Conservation (phyloP, 2,888 invertebrate genomes). For the Isotomurus palustris region DNA sequence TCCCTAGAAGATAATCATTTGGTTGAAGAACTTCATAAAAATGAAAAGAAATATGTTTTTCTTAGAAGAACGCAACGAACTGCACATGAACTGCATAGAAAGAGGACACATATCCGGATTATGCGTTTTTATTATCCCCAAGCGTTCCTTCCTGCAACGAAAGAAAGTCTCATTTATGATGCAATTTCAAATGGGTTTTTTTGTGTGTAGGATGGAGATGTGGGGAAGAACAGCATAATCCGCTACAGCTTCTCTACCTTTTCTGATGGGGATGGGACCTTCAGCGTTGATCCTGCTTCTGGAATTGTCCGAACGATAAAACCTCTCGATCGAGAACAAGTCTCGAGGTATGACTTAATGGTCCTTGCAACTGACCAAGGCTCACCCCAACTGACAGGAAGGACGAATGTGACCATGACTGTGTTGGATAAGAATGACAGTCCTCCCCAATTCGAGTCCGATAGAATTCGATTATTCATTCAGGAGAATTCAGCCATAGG, state of each 20-base stretch:
- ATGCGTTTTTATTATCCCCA: no score
- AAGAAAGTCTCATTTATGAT: background rate
- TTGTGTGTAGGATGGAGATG: conserved; percentile 39
- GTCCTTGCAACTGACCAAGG: conserved; percentile 89
- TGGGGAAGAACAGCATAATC: conserved; percentile 43
- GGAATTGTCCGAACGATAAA: conserved; percentile 74
- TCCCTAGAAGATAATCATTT: no score
- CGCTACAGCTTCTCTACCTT: conserved; percentile 45
- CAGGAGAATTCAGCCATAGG: conserved; percentile 96
- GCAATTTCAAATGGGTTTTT: background rate
- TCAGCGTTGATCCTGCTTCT: conserved; percentile 85
- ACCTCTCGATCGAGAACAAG: conserved; percentile 84
- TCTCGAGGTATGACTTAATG: conserved; percentile 74
- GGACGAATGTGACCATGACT: conserved; percentile 44
- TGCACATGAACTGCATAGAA: no score
- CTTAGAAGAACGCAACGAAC: no score
- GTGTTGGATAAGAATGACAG: conserved; percentile 63
- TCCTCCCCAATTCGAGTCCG: conserved; percentile 82
- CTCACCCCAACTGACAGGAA: conserved; percentile 63
- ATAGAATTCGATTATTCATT: conserved; percentile 80
- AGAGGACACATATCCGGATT: no score
- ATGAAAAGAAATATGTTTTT: no score
- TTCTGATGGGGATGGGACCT: conserved; percentile 74
- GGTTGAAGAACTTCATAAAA: no score
- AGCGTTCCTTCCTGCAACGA: no score